These are phyloP conservation scores for Lasioglossum marginatum DNA, from an alignment of 2,888 invertebrate species.

Conservation along the genomic window DNA sequence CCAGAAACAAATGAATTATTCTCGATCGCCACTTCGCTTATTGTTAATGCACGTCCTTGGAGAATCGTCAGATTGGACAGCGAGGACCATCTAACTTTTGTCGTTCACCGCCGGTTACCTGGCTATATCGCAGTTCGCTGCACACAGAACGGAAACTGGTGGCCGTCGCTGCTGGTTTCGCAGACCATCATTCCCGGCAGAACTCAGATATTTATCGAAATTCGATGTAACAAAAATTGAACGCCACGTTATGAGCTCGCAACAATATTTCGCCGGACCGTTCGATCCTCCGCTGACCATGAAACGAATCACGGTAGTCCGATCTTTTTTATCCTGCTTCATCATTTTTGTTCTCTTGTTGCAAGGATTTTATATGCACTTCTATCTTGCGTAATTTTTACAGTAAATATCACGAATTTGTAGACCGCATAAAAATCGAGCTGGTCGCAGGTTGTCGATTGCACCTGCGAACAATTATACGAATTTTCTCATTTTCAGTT, in stretches of 20 bases:
- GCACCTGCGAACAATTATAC: too few species aligned
- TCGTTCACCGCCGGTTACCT: constrained; percentile 12
- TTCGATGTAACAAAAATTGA: constrained; percentile 42
- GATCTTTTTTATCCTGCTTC: too few species aligned
- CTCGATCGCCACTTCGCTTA: constrained; percentile 22
- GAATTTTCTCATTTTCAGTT: too few species aligned
- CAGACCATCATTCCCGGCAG: neutral
- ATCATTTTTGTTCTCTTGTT: neutral
- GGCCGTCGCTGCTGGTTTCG: neutral
- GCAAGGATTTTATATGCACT: neutral
- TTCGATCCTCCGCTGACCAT: neutral
- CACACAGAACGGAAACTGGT: constrained; percentile 3
- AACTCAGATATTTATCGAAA: constrained; percentile 43
- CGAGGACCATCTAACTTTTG: constrained; percentile 32
- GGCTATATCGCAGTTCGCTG: neutral
- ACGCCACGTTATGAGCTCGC: constrained; percentile 25
- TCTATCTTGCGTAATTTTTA: neutral
- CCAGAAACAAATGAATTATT: constrained; percentile 27
- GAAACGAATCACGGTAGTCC: constrained; percentile 1
- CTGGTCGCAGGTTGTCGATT: neutral
- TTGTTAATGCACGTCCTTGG: constrained; percentile 18
- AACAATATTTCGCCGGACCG: constrained; percentile 34
- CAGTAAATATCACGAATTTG: neutral
- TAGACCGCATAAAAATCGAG: neutral
- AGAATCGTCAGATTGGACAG: constrained; percentile 3